Conservation (phyloP, 2,113 vertebrate species). For the Callopanchax toddi region DNA sequence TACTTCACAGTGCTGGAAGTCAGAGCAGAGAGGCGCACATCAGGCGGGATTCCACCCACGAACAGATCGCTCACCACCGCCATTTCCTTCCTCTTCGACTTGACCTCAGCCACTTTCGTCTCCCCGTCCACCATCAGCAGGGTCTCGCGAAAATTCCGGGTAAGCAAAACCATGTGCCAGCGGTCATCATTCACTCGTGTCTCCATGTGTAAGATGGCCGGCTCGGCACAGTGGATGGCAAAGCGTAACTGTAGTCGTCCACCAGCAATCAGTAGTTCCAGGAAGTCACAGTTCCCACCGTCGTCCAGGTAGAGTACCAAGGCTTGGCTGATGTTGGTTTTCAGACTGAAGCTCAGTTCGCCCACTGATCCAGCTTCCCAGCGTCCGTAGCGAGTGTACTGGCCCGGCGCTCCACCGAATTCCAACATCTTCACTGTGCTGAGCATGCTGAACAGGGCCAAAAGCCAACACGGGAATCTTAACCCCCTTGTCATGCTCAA, state of each 20-base stretch:
- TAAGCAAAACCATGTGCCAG: conserved; percentile 93
- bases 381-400: conserved; percentile 92
- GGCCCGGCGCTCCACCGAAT: conserved; percentile 89
- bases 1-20: conserved; percentile 94
- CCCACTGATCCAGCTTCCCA: conserved; percentile 88
- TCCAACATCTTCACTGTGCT: conserved; percentile 78
- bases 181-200: conserved; percentile 86
- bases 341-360: conserved; percentile 91
- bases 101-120: conserved; percentile 86
- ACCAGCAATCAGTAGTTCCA: conserved; percentile 87
- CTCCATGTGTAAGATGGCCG: conserved; percentile 85
- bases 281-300: conserved; percentile 93
- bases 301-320: conserved; percentile 93
- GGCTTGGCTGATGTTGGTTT: conserved; percentile 88
- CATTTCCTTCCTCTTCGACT: conserved; percentile 91
- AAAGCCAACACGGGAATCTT: conserved; percentile 62
- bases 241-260: conserved; percentile 89
- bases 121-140: conserved; percentile 89
- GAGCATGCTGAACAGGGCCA: conserved; percentile 64
- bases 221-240: conserved; percentile 91
- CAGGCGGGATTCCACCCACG: conserved; percentile 90
- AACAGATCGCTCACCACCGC: conserved; percentile 91
- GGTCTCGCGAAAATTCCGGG: conserved; percentile 88
- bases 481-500: conserved; percentile 66
- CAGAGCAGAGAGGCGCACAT: conserved; percentile 89